Evolutionary conservation across 2,888 invertebrate species (phyloP).

Genomic region (Temnothorax rugatulus): DNA sequence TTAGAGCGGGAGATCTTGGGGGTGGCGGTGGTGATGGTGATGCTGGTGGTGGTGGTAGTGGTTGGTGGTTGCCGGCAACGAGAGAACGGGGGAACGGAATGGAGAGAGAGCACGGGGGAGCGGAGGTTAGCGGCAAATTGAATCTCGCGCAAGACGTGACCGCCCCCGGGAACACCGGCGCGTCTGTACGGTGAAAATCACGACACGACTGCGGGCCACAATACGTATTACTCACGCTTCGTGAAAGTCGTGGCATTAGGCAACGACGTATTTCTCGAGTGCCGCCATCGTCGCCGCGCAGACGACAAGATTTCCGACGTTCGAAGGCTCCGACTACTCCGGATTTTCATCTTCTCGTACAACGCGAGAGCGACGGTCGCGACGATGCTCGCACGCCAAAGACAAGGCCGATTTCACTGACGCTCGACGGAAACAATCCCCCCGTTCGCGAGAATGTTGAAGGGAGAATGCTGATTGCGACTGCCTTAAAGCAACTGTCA

Average conservation of each 20-base stretch:
- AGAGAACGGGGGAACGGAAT: slow-evolving; percentile 64
- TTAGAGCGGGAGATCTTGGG: slow-evolving; percentile 59
- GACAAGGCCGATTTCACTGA: slow-evolving; percentile 29
- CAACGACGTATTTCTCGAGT: slow-evolving; percentile 74
- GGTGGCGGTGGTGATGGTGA: slow-evolving; percentile 61
- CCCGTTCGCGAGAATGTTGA: slow-evolving; percentile 5
- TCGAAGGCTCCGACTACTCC: slow-evolving; percentile 61
- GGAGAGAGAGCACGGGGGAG: slow-evolving; percentile 46
- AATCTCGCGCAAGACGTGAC: slow-evolving; percentile 84
- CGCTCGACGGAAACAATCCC: slow-evolving; percentile 28
- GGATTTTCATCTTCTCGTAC: slow-evolving; percentile 69
- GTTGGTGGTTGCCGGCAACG: slow-evolving; percentile 49
- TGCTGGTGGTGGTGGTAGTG: slow-evolving; percentile 40
- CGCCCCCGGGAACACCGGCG: slow-evolving; percentile 82
- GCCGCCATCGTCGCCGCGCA: slow-evolving; percentile 62
- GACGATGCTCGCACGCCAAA: slow-evolving; percentile 38
- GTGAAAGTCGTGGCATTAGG: slow-evolving; percentile 74
- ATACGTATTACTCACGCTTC: slow-evolving; percentile 81
- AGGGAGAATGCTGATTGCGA: background rate
- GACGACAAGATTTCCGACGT: slow-evolving; percentile 52
- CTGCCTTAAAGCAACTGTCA: slow-evolving; percentile 26
- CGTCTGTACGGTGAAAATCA: slow-evolving; percentile 83
- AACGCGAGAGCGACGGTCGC: slow-evolving; percentile 28
- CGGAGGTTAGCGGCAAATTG: slow-evolving; percentile 82
- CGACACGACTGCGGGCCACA: slow-evolving; percentile 81